These are phyloP conservation scores for Upupa epops DNA, from an alignment of 2,113 vertebrate species.

Conservation along the genomic window DNA sequence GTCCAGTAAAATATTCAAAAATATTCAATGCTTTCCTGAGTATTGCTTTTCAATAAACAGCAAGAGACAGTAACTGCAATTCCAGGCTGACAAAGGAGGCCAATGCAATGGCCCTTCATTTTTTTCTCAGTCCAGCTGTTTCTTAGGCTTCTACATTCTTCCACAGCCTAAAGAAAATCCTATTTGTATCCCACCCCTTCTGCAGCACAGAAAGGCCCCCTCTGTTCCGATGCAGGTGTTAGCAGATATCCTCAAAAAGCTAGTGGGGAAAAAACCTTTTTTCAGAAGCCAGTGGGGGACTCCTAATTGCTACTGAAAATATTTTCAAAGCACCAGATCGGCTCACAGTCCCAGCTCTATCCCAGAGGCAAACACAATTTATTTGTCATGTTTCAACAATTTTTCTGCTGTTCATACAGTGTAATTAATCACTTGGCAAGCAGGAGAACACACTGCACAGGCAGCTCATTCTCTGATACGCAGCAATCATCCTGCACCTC, in stretches of 20 bases:
- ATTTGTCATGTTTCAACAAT: constrained; percentile 62
- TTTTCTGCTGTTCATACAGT: constrained; percentile 41
- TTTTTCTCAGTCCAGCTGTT: neutral
- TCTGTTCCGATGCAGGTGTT: neutral
- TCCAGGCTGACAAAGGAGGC: neutral
- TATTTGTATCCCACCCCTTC: neutral
- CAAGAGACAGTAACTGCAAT: neutral
- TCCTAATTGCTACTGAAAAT: constrained; percentile 56
- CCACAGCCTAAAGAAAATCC: neutral
- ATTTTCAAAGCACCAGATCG: constrained; percentile 49
- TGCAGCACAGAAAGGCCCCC: neutral
- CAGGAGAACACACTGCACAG: constrained; percentile 36
- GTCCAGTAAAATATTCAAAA: neutral
- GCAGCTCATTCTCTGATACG: constrained; percentile 3
- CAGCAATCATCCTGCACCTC: neutral
- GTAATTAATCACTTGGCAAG: constrained; percentile 68
- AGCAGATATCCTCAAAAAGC: neutral
- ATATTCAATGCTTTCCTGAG: neutral
- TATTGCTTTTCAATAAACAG: neutral
- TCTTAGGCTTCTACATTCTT: neutral
- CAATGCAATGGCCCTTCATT: neutral
- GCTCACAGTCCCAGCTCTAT: constrained; percentile 18
- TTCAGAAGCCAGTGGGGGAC: constrained; percentile 3
- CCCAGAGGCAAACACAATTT: constrained; percentile 59
- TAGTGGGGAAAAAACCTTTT: neutral